Percentiles rank a stretch among this genome's conserved stretches.
These are phyloP conservation scores for Artemia sinica DNA, from an alignment of 2,888 invertebrate genomes.

Conservation along the genomic window DNA sequence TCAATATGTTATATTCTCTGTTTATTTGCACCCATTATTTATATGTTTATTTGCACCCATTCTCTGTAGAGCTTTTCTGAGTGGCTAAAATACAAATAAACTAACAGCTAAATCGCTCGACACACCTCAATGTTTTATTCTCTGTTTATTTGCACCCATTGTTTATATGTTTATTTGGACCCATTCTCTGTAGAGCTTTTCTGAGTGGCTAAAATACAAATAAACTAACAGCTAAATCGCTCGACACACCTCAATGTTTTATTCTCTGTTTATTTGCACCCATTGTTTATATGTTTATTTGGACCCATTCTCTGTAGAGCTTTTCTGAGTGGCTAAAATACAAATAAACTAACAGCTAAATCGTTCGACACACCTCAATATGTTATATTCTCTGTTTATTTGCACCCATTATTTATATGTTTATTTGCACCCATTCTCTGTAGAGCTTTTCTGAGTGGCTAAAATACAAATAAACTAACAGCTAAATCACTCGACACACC, in stretches of 20 bases:
- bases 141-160: too few species aligned
- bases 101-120: too few species aligned
- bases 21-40: constrained; percentile 17
- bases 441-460: constrained; percentile 75
- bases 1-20: background rate
- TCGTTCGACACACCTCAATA: constrained; percentile 11
- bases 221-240: constrained; percentile 20
- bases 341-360: constrained; percentile 21
- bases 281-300: too few species aligned
- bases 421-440: constrained; percentile 84
- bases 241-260: background rate
- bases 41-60: background rate
- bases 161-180: too few species aligned
- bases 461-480: constrained; percentile 30
- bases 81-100: too few species aligned
- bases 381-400: constrained; percentile 11
- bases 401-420: constrained; percentile 16
- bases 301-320: constrained; percentile 82
- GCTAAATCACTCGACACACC: constrained; percentile 7
- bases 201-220: constrained; percentile 53
- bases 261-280: constrained; percentile 13
- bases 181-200: constrained; percentile 76
- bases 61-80: too few species aligned
- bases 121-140: too few species aligned
- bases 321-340: constrained; percentile 60